Evolutionary conservation across 1,140 invertebrate species (phyloP).

Genomic region (Platorchestia sp.): DNA sequence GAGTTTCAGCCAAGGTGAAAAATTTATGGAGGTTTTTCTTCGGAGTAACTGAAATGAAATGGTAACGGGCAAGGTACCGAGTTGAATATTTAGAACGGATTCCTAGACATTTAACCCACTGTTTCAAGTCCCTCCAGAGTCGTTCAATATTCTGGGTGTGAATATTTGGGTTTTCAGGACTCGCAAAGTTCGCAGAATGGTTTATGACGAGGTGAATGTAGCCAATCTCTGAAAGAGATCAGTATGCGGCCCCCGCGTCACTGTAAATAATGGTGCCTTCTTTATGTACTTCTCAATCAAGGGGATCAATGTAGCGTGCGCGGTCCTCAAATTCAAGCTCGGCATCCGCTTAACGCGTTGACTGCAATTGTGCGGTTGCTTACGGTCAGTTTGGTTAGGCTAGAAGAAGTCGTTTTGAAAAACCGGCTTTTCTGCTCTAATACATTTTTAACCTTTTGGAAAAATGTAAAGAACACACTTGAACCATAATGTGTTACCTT

Average conservation of each 20-base stretch:
- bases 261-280: background rate
- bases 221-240: background rate
- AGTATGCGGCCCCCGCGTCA: background rate
- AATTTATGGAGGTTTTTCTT: background rate
- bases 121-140: background rate
- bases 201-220: background rate
- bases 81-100: background rate
- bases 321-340: no score
- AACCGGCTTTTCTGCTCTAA: no score
- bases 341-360: no score
- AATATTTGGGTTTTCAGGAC: background rate
- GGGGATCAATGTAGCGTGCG: no score
- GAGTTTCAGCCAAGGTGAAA: background rate
- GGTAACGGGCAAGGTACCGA: background rate
- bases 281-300: no score
- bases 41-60: background rate
- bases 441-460: no score
- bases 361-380: no score
- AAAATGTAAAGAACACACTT: no score
- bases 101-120: background rate
- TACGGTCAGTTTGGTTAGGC: no score
- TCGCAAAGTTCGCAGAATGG: background rate
- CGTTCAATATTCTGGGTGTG: conserved; percentile 19
- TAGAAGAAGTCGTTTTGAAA: no score
- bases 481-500: no score